Base-by-base conservation (phyloP, 2,113 vertebrate genomes). In the Thalassoma bifasciatum region DNA sequence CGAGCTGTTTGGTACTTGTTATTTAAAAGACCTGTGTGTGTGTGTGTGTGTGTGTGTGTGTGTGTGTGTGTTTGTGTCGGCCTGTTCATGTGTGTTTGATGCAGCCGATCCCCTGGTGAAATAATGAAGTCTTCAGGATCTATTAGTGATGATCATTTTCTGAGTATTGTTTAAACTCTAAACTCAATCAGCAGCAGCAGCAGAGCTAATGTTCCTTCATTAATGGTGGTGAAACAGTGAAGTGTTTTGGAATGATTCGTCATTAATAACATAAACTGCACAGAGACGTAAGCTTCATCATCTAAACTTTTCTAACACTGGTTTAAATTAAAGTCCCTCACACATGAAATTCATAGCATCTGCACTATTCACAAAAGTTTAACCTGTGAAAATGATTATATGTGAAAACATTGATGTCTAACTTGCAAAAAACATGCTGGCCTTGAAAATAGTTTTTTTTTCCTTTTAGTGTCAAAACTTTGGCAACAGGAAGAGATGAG, bases 1-100 rank as follows among this genome's bases (percentile, higher is more conserved):
- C 73, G 75, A 90, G 88, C 90, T 89, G 84, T 86, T 88, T 85
- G 53, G 62, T 60, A 73, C 66, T 63, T 88, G 86, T 93, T 94
- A 91, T 93, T 94, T 92, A 92, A 91, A 75, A 89, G 66, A 65
- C 68, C 66, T 51, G 17, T 44, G 60, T 46, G 24, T 60, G 66
- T 21, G 12, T n/a, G 54, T 54, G 46, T 61, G 30, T 61, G 30
- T 54, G 67, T 22, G 22, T 47, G 65, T 70, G 84, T 69, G 59
- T 60, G 63, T 3, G 17, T 7, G 24, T 42, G 59, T 75, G 59
- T 11, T n/a, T 61, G 64, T 60, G 46, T 38, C 19, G 6, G n/a
- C 40, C 1, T 47, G 19, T 54, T 47, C 13, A n/a, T 38, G 60
- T 34, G 16, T 46, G 60, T 42, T 36, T 61, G 30, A 14, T 49